phyloP scores from a whole-genome alignment of 1,140 invertebrate genomes.

The Phocides pigmalion region DNA sequence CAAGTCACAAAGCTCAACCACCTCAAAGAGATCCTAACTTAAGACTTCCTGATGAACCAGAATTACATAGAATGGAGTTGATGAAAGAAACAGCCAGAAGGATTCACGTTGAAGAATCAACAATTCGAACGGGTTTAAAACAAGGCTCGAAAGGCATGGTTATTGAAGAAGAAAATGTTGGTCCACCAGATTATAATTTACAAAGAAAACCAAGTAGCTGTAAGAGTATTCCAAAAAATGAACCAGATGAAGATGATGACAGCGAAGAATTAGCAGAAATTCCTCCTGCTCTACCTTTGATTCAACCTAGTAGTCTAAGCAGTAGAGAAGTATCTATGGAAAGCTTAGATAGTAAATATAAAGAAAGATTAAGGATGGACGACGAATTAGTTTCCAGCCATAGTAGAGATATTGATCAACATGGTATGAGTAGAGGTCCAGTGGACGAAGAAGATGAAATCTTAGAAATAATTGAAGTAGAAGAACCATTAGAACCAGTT shows the following conservation, averaged over 20 bases:
- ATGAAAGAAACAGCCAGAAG: slow-evolving; percentile 77
- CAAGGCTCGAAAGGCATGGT: slow-evolving; percentile 73
- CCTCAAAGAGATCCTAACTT: slow-evolving; percentile 86
- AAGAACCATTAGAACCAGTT: slow-evolving; percentile 91
- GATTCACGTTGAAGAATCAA: slow-evolving; percentile 84
- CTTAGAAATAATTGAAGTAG: slow-evolving; percentile 92
- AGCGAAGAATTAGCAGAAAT: slow-evolving; percentile 89
- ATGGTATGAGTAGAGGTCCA: slow-evolving; percentile 79
- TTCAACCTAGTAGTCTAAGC: slow-evolving; percentile 87
- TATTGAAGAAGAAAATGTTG: slow-evolving; percentile 81
- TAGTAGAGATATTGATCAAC: slow-evolving; percentile 77
- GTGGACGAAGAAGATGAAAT: slow-evolving; percentile 88
- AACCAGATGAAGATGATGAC: slow-evolving; percentile 88
- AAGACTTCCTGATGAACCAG: slow-evolving; percentile 85
- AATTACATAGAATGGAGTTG: slow-evolving; percentile 79
- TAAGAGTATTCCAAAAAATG: slow-evolving; percentile 64
- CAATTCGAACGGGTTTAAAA: slow-evolving; percentile 85
- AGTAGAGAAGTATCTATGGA: slow-evolving; percentile 91
- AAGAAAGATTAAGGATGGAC: slow-evolving; percentile 86
- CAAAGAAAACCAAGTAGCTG: slow-evolving; percentile 48
- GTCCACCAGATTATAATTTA: slow-evolving; percentile 51
- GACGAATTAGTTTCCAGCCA: slow-evolving; percentile 80
- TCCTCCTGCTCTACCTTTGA: slow-evolving; percentile 89
- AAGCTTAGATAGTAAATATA: slow-evolving; percentile 88
- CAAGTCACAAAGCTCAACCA: slow-evolving; percentile 70